A percentile compares a stretch with the other conserved stretches of the same genome.
These are phyloP conservation scores for Macrobrachium nipponense DNA, from an alignment of 1,140 invertebrate species.

Conservation along the genomic window DNA sequence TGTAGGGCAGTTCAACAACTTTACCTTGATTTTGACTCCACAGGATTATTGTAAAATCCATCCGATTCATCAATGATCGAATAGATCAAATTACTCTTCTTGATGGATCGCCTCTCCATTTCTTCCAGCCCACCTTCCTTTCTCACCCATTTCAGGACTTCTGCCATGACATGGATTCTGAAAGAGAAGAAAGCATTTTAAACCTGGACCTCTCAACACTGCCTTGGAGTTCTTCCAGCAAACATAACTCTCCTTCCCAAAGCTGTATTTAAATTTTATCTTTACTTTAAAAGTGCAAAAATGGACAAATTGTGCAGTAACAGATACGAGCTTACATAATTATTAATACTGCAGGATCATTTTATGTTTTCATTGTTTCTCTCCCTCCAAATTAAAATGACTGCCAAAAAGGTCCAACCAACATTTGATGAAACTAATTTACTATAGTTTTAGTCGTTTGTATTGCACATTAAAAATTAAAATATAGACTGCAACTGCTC, in stretches of 20 bases:
- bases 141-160: conserved; percentile 94
- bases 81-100: conserved; percentile 87
- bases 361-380: not conserved
- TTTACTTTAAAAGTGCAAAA: not conserved
- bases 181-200: conserved; percentile 27
- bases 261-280: not conserved
- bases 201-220: not conserved
- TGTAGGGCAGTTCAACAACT: not conserved
- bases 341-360: too few relatives aligned
- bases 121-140: conserved; percentile 84
- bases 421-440: too few relatives aligned
- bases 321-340: too few relatives aligned
- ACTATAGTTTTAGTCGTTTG: too few relatives aligned
- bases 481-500: too few relatives aligned
- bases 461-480: too few relatives aligned
- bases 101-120: conserved; percentile 79
- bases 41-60: conserved; percentile 85
- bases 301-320: too few relatives aligned
- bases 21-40: conserved; percentile 75
- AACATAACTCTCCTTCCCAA: not conserved
- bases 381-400: not conserved
- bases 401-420: too few relatives aligned
- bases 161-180: conserved; percentile 92
- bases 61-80: conserved; percentile 85
- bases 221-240: not conserved